A percentile compares a stretch with the other conserved stretches of the same genome.
These are phyloP conservation scores for Drosophila littoralis DNA, from an alignment of 1,140 invertebrate species.

Conservation along the genomic window DNA sequence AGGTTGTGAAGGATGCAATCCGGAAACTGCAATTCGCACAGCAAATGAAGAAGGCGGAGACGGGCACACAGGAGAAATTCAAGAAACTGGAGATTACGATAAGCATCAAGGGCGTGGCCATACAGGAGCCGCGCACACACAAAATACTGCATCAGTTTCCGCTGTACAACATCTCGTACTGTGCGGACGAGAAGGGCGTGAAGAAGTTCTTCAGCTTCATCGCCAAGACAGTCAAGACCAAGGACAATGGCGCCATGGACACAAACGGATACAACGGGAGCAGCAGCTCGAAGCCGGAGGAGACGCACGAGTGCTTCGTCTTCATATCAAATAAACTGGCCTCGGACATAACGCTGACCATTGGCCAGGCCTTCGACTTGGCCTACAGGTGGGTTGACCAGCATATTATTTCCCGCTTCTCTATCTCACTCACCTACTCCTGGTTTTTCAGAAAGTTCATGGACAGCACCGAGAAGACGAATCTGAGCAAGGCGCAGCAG, in stretches of 20 bases:
- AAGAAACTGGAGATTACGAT: conserved; percentile 97
- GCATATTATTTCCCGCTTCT: no score
- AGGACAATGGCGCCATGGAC: conserved; percentile 84
- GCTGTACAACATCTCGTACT: conserved; percentile 98
- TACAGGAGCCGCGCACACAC: conserved; percentile 90
- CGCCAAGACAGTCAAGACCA: conserved; percentile 91
- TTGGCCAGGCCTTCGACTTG: conserved; percentile 98
- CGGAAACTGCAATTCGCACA: conserved; percentile 97
- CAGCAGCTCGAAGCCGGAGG: conserved; percentile 84
- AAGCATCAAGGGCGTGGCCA: conserved; percentile 97
- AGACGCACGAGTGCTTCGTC: conserved; percentile 97
- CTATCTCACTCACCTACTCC: no score
- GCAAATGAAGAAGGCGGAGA: conserved; percentile 96
- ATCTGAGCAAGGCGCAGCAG: conserved; percentile 85
- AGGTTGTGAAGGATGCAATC: conserved; percentile 98
- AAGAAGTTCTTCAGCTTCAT: conserved; percentile 99
- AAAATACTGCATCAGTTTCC: conserved; percentile 97
- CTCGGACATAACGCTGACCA: conserved; percentile 98
- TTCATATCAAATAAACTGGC: conserved; percentile 98
- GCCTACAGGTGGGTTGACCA: conserved; percentile 90
- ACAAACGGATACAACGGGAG: conserved; percentile 60
- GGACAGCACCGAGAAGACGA: conserved; percentile 84
- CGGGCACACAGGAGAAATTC: conserved; percentile 91
- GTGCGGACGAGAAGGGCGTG: conserved; percentile 98
- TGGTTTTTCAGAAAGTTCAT: conserved; percentile 68